Base-by-base conservation (phyloP, 1,140 invertebrate species). In the Dreissena polymorpha region DNA sequence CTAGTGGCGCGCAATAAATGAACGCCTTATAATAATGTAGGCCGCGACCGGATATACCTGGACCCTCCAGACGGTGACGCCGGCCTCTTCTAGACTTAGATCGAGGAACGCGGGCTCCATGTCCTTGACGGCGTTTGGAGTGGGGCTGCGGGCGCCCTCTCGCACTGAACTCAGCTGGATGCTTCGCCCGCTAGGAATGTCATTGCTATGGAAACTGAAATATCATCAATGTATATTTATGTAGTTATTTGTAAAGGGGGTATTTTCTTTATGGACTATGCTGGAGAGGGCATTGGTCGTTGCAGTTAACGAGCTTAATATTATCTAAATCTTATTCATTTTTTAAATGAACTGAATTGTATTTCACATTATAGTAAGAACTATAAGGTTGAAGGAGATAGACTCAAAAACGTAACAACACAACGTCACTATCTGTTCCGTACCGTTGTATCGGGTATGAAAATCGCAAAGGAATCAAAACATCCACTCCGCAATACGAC, bases 91-190 rank as follows among this genome's bases (percentile, higher is more conserved):
- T 6, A 25, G 39, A 49, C 51, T 16, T 23, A 81, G 16, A 13
- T 73, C 68, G 53, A 72, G 57, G 27, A 81, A 81, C 18, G 78
- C 76, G 13, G 49, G 29, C 55, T 81, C 78, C 69, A 81, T 81
- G 13, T 81, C 69, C 23, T 51, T 39, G 12, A 73, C 18, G 13
- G 78, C 78, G 50, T 72, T 81, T 8, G 78, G 78, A 13, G 78
- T 81, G n/a, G 78, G 78, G 18, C 69, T 72, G 64, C 78, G 49
- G 14, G 78, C 78, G 13, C 78, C 78, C 18, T 81, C 68, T 23
- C 70, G 65, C 0, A 67, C 57, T 3, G 67, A 70, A 29, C 25
- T 70, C 5, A 78, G 29, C 14, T 21, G 63, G 16, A 67, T 78
- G 68, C 51, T 70, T 23, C 53, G 53, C n/a, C 74, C 74, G 27